These are phyloP conservation scores for Agelas oroides DNA, from an alignment of 37 sponge, comb jelly and placozoan species.

Conservation along the genomic window DNA sequence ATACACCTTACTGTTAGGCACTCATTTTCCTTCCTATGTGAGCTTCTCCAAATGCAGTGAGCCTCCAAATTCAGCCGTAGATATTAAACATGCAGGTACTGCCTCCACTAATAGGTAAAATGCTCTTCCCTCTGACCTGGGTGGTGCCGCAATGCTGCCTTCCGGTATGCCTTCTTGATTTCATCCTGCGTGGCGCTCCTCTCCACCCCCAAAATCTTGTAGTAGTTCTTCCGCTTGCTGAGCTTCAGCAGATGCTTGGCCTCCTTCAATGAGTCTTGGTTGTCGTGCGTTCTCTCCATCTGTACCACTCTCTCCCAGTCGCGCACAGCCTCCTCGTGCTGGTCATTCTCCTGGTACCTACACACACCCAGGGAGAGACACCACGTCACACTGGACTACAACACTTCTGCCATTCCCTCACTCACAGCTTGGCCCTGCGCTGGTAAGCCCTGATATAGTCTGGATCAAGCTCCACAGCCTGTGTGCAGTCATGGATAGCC, in stretches of 20 bases:
- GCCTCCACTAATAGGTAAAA: too few relatives aligned
- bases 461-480: slow-evolving; percentile 88
- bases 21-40: too few relatives aligned
- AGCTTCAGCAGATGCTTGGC: slow-evolving; percentile 85
- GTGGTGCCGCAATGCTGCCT: slow-evolving; percentile 89
- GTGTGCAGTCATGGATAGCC: slow-evolving; percentile 83
- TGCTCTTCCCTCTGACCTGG: slow-evolving; percentile 71
- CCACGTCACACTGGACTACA: neutral
- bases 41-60: too few relatives aligned
- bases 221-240: slow-evolving; percentile 97
- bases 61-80: too few relatives aligned
- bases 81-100: too few relatives aligned
- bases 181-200: slow-evolving; percentile 81
- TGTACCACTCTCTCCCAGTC: slow-evolving; percentile 86
- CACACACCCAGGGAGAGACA: neutral
- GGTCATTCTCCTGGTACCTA: slow-evolving; percentile 85
- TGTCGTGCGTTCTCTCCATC: slow-evolving; percentile 76
- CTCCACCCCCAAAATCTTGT: slow-evolving; percentile 89
- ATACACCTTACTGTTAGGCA: too few relatives aligned
- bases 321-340: slow-evolving; percentile 96
- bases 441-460: slow-evolving; percentile 87
- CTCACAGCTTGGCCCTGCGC: slow-evolving; percentile 89
- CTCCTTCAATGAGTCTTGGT: slow-evolving; percentile 63
- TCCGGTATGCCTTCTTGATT: slow-evolving; percentile 94
- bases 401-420: neutral